Evolutionary conservation across 2,797 vertebrate species (phyloP).

Genomic region (Scolopax bukidnonensis): DNA sequence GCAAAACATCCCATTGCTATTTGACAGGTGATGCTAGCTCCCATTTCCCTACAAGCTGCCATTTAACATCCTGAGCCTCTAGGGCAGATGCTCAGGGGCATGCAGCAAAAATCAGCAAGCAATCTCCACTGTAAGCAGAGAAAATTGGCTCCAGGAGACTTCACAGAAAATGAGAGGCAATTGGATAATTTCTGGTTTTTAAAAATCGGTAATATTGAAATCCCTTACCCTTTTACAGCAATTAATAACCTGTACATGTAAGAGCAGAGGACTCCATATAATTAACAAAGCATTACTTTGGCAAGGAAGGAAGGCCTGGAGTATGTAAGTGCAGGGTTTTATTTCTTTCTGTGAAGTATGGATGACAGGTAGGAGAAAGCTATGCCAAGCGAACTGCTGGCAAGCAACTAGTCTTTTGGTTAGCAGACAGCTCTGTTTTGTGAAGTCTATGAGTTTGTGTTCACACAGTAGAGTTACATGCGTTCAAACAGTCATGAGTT

Average conservation of each 20-base stretch:
- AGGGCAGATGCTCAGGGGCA: constrained; percentile 3
- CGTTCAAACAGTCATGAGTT: neutral
- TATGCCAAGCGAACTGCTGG: constrained; percentile 58
- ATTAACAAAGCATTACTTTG: constrained; percentile 55
- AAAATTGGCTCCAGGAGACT: constrained; percentile 19
- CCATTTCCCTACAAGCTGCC: neutral
- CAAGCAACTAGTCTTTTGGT: constrained; percentile 50
- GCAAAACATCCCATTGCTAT: neutral
- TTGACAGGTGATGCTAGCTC: neutral
- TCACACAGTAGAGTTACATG: neutral
- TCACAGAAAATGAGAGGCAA: constrained; percentile 17
- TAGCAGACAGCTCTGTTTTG: constrained; percentile 50
- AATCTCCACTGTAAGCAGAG: constrained; percentile 29
- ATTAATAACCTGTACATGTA: constrained; percentile 35
- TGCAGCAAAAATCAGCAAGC: constrained; percentile 32
- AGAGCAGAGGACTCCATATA: constrained; percentile 21
- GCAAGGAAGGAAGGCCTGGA: constrained; percentile 40
- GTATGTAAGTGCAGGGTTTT: constrained; percentile 56
- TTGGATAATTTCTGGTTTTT: constrained; percentile 53
- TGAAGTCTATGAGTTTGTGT: constrained; percentile 1
- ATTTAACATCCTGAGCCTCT: neutral
- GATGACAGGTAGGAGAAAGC: constrained; percentile 64
- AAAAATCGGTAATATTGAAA: constrained; percentile 17
- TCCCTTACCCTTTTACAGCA: neutral
- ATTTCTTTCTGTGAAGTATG: constrained; percentile 53